Percentiles rank a stretch among this genome's conserved stretches.
Evolutionary conservation across 1,140 invertebrate genomes (phyloP).

Genomic region (Saccostrea glomerata): DNA sequence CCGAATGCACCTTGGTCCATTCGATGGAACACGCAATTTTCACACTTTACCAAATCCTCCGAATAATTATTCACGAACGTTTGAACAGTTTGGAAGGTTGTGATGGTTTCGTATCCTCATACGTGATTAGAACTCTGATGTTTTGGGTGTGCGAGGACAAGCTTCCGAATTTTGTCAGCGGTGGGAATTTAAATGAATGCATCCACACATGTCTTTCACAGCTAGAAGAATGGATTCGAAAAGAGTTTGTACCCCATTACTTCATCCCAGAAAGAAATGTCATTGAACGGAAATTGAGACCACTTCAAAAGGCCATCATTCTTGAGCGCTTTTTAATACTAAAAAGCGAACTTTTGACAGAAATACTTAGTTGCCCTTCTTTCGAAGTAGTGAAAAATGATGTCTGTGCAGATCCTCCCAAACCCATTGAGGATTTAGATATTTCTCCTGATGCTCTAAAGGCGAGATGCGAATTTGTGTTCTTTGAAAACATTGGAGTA

Average conservation of each 20-base stretch:
- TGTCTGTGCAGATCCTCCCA: neutral
- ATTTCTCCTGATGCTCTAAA: neutral
- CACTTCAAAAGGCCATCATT: neutral
- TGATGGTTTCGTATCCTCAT: neutral
- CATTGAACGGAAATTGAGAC: neutral
- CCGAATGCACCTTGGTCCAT: neutral
- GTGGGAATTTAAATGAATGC: neutral
- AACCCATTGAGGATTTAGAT: neutral
- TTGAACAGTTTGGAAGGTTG: neutral
- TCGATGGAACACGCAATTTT: neutral
- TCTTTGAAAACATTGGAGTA: neutral
- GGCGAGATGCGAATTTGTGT: neutral
- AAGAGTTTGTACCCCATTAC: neutral
- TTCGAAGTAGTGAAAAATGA: neutral
- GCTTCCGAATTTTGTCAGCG: neutral
- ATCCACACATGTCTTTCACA: neutral
- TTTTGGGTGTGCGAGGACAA: conserved; percentile 30
- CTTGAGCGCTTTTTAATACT: neutral
- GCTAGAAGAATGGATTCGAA: conserved; percentile 6
- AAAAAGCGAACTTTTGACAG: neutral
- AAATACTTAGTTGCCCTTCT: neutral
- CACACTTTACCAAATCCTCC: neutral
- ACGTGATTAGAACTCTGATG: neutral
- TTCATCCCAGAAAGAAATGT: conserved; percentile 13
- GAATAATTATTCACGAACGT: neutral